These are phyloP conservation scores for Agrotis ipsilon DNA, from an alignment of 2,888 invertebrate genomes.

Conservation along the genomic window DNA sequence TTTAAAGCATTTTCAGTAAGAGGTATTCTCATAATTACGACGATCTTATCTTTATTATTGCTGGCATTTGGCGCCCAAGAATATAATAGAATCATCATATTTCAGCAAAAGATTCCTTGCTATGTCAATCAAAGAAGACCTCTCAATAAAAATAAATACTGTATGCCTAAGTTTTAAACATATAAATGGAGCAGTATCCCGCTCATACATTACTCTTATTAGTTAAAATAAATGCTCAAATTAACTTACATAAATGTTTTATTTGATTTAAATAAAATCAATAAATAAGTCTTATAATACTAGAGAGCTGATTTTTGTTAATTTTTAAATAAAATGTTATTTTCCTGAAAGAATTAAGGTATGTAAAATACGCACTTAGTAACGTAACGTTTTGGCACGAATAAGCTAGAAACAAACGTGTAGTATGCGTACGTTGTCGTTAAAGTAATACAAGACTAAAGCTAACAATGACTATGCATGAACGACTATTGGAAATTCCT, in stretches of 20 bases:
- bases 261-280: slow-evolving; percentile 59
- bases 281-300: slow-evolving; percentile 82
- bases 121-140: slow-evolving; percentile 52
- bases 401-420: slow-evolving; percentile 73
- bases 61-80: slow-evolving; percentile 44
- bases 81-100: slow-evolving; percentile 33
- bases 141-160: slow-evolving; percentile 66
- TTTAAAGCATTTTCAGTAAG: slow-evolving; percentile 73
- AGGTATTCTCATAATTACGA: slow-evolving; percentile 64
- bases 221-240: slow-evolving; percentile 69
- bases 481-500: slow-evolving; percentile 75
- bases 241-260: slow-evolving; percentile 51
- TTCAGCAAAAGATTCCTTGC: slow-evolving; percentile 35
- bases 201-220: slow-evolving; percentile 49
- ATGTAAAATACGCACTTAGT: slow-evolving; percentile 65
- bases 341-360: slow-evolving; percentile 35
- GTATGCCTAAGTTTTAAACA: slow-evolving; percentile 41
- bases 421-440: slow-evolving; percentile 65
- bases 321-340: slow-evolving; percentile 62
- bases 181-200: slow-evolving; percentile 41
- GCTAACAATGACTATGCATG: slow-evolving; percentile 85
- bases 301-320: slow-evolving; percentile 80
- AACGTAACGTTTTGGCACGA: slow-evolving; percentile 72
- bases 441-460: slow-evolving; percentile 77
- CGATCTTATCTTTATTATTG: slow-evolving; percentile 55